A percentile compares a stretch with the other conserved stretches of the same genome.
Conservation (phyloP, 2,113 vertebrate genomes). For the Orientallactaga bullata region DNA sequence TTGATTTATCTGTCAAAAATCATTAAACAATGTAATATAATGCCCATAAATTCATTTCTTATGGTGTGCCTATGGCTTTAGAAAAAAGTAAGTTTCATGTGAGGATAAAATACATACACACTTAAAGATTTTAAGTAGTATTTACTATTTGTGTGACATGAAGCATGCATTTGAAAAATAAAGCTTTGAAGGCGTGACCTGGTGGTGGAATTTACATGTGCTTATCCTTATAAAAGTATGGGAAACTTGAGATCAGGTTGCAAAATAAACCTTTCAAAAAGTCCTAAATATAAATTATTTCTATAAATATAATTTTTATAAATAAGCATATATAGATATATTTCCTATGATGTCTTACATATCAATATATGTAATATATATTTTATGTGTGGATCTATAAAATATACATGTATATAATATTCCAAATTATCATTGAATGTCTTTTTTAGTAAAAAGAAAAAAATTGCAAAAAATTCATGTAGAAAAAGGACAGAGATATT, state of each 20-base stretch:
- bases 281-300: neutral
- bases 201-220: neutral
- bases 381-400: neutral
- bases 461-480: neutral
- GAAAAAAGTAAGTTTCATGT: constrained; percentile 66
- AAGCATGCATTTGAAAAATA: constrained; percentile 32
- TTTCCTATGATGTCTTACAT: neutral
- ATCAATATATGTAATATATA: neutral
- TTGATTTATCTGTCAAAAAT: constrained; percentile 81
- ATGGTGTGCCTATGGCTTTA: constrained; percentile 44
- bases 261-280: neutral
- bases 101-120: neutral
- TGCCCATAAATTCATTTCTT: constrained; percentile 67
- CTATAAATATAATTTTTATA: neutral
- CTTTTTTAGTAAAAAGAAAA: neutral
- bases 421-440: neutral
- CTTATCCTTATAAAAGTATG: neutral
- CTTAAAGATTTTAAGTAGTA: constrained; percentile 46
- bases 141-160: constrained; percentile 52
- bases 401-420: neutral
- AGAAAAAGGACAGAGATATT: neutral
- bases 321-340: neutral
- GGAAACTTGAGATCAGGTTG: too few relatives aligned
- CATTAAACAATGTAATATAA: constrained; percentile 47
- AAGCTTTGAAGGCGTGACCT: neutral